These are phyloP conservation scores for Eurypyga helias DNA, from an alignment of 2,113 vertebrate species.

Conservation along the genomic window DNA sequence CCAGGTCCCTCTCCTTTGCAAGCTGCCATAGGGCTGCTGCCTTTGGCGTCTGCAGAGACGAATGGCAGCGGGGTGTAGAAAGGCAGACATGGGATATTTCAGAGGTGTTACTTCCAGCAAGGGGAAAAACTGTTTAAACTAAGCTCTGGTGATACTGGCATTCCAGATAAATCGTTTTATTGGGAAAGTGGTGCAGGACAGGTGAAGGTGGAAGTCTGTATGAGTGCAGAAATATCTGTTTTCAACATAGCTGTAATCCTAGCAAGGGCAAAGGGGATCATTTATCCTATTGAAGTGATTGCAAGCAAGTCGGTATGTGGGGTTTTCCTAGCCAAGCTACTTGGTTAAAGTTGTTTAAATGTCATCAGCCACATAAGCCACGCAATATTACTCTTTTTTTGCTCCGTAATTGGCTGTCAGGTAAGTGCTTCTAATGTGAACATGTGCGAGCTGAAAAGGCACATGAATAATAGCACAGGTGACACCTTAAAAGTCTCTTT, in stretches of 20 bases:
- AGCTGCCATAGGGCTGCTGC: background rate
- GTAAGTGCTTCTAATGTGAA: background rate
- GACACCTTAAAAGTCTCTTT: background rate
- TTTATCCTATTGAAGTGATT: background rate
- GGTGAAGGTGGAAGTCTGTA: background rate
- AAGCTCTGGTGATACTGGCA: background rate
- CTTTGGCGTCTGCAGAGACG: fast-evolving
- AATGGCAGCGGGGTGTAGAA: background rate
- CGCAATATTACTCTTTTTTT: background rate
- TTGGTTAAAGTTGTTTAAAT: background rate
- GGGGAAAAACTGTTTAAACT: background rate
- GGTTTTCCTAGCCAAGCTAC: background rate
- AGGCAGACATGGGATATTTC: background rate
- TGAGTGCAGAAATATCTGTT: background rate
- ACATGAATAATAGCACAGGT: background rate
- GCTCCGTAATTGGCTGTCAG: background rate
- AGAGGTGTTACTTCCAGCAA: background rate
- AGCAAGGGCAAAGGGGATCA: background rate
- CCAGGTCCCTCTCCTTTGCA: background rate
- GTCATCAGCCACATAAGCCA: background rate
- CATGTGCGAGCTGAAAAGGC: background rate
- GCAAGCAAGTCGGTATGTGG: background rate
- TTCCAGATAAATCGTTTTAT: background rate
- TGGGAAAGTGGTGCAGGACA: background rate
- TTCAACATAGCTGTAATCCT: background rate